A percentile compares a stretch with the other conserved stretches of the same genome.
These are phyloP conservation scores for Drosophila demipolita DNA, from an alignment of 2,888 invertebrate genomes.

Conservation along the genomic window DNA sequence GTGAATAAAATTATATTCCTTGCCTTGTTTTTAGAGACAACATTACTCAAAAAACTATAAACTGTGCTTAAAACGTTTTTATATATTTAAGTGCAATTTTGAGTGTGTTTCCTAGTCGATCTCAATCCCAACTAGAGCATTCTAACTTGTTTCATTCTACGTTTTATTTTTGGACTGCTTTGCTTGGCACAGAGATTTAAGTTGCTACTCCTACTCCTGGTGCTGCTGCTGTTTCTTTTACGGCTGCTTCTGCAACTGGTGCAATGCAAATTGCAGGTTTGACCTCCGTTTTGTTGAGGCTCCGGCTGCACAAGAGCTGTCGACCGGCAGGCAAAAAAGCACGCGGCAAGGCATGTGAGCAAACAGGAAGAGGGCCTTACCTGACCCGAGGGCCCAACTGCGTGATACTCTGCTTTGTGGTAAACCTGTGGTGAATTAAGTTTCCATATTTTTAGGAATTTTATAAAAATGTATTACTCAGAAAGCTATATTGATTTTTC, in stretches of 20 bases:
- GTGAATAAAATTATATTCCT: not conserved
- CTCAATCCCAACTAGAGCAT: not conserved
- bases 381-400: not conserved
- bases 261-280: constrained; percentile 56
- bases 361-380: not conserved
- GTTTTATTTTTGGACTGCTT: not conserved
- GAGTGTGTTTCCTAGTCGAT: not conserved
- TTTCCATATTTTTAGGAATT: not conserved
- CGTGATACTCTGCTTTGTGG: not conserved
- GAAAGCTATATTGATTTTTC: not conserved
- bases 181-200: constrained; percentile 27
- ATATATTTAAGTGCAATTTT: not conserved
- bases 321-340: constrained; percentile 30
- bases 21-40: not conserved
- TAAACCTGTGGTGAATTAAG: not conserved
- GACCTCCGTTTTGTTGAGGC: constrained; percentile 52
- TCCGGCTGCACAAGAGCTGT: constrained; percentile 37
- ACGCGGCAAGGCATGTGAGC: constrained; percentile 42
- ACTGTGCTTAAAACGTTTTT: not conserved
- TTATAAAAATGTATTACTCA: not conserved
- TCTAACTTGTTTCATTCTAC: not conserved
- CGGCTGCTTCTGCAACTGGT: constrained; percentile 13
- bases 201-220: constrained; percentile 4
- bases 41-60: not conserved
- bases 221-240: not conserved